phyloP scores from a whole-genome alignment of 2,888 invertebrate genomes.

The Ceratothoa steindachneri region DNA sequence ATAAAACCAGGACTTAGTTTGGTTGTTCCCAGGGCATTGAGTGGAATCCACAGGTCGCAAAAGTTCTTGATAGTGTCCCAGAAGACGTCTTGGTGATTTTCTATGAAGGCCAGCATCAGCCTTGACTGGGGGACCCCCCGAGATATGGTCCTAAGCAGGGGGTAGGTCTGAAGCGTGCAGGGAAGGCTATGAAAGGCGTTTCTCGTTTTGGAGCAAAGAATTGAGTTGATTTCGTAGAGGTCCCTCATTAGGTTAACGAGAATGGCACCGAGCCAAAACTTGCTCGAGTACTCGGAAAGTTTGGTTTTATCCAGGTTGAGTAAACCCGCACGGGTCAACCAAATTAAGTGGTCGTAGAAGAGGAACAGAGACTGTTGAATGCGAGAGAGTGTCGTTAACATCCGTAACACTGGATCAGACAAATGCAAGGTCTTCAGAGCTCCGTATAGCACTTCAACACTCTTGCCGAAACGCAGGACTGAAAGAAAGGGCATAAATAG shows the following conservation, averaged over 20 bases:
- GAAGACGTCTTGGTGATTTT: constrained; percentile 63
- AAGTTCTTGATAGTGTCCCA: constrained; percentile 79
- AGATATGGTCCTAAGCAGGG: constrained; percentile 10
- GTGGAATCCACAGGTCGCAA: constrained; percentile 81
- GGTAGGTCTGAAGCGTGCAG: not conserved
- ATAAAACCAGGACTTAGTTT: constrained; percentile 72
- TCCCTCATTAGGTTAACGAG: constrained; percentile 75
- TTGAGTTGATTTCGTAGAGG: constrained; percentile 69
- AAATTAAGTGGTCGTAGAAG: constrained; percentile 79
- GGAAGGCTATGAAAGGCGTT: not conserved
- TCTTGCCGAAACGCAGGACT: constrained; percentile 83
- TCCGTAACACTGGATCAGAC: constrained; percentile 65
- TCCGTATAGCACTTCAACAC: constrained; percentile 72
- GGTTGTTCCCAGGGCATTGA: constrained; percentile 73
- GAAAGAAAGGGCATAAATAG: no score
- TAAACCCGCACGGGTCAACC: constrained; percentile 70
- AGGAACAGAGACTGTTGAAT: constrained; percentile 73
- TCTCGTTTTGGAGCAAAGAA: not conserved
- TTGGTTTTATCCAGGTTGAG: constrained; percentile 66
- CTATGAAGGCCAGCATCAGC: constrained; percentile 21
- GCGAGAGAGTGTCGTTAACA: constrained; percentile 72
- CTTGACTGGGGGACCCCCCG: constrained; percentile 7
- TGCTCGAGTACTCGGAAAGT: constrained; percentile 63
- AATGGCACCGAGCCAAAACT: constrained; percentile 80
- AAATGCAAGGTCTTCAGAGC: constrained; percentile 69